Evolutionary conservation across 2,113 vertebrate species (phyloP).

Genomic region (Rutilus rutilus): DNA sequence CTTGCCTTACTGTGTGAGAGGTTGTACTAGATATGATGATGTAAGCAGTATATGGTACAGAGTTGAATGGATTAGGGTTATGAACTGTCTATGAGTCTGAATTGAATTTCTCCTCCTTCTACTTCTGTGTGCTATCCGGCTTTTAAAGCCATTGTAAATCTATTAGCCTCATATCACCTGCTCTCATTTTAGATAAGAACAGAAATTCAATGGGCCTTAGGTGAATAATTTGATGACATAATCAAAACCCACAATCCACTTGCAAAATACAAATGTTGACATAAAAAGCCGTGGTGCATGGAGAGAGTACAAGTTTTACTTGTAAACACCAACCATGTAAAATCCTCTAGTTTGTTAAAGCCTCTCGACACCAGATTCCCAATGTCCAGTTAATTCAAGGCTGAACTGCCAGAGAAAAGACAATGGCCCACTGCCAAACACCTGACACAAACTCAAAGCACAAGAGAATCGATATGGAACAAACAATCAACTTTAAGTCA

Average conservation of each 20-base stretch:
- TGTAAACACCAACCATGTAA: neutral
- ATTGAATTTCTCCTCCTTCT: neutral
- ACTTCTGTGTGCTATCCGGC: neutral
- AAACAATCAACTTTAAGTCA: conserved; percentile 5
- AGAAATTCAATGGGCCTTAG: neutral
- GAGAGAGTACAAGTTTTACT: neutral
- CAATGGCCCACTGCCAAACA: conserved; percentile 15
- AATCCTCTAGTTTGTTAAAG: neutral
- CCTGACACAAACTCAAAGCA: neutral
- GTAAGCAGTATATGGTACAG: neutral
- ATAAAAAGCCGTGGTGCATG: neutral
- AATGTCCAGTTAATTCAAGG: neutral
- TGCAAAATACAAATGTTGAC: neutral
- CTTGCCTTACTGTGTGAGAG: conserved; percentile 5
- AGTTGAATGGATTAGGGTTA: neutral
- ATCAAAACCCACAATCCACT: neutral
- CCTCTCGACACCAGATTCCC: neutral
- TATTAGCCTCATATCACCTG: neutral
- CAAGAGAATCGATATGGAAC: conserved; percentile 2
- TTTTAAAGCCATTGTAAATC: neutral
- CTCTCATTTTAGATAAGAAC: neutral
- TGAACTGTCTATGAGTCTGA: neutral
- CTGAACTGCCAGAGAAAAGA: neutral
- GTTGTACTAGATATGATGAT: neutral
- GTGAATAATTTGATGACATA: neutral